These are phyloP conservation scores for Temnopleurus reevesii DNA, from an alignment of 53 echinoderm and acorn worm genomes.

Conservation along the genomic window DNA sequence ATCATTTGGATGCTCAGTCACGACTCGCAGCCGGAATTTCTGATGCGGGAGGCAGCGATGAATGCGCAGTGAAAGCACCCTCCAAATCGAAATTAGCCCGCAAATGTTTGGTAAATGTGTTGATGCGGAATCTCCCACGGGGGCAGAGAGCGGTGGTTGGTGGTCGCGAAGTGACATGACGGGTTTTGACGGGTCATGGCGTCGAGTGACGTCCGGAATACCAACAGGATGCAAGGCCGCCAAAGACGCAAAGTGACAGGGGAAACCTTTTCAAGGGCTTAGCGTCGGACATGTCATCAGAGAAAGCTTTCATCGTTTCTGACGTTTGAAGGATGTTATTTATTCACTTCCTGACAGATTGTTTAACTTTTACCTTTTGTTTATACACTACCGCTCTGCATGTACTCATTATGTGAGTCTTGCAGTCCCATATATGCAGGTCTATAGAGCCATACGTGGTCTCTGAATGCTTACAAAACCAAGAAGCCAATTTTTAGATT, in stretches of 20 bases:
- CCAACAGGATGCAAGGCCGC: background rate
- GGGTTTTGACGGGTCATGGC: conserved; percentile 8
- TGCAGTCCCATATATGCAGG: too few species aligned
- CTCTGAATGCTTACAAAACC: too few species aligned
- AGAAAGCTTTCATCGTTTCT: conserved; percentile 8
- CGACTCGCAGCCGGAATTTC: background rate
- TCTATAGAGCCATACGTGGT: too few species aligned
- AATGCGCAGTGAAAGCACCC: conserved; percentile 1
- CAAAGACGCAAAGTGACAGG: background rate
- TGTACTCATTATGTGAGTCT: too few species aligned
- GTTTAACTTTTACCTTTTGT: background rate
- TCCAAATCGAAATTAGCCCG: conserved; percentile 25
- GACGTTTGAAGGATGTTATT: conserved; percentile 15
- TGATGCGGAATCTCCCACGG: conserved; percentile 30
- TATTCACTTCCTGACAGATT: background rate
- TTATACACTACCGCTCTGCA: background rate
- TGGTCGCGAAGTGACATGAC: conserved; percentile 25
- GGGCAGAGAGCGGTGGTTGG: background rate
- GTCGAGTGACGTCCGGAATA: conserved; percentile 1
- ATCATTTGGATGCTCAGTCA: conserved; percentile 24
- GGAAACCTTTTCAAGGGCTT: conserved; percentile 20
- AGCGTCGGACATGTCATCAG: background rate
- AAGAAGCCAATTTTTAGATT: too few species aligned
- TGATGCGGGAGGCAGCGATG: background rate
- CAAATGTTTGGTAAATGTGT: conserved; percentile 28